Conservation (phyloP, 2,797 vertebrate genomes). For the Siniperca obscura region DNA sequence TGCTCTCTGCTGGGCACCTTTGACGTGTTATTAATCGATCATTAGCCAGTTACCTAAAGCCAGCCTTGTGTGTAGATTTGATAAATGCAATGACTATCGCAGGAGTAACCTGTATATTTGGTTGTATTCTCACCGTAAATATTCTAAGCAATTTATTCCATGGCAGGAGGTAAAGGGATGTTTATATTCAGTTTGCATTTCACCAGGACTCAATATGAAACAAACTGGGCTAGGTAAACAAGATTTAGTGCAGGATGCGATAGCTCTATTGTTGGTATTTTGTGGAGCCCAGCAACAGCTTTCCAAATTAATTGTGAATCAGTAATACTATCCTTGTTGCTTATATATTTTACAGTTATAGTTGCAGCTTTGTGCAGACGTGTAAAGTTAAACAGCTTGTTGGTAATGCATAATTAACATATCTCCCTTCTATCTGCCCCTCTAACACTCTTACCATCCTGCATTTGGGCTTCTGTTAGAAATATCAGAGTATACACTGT, state of each 20-base stretch:
- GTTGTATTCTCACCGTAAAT: background rate
- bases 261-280: conserved; percentile 27
- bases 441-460: conserved; percentile 1
- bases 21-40: conserved; percentile 13
- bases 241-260: conserved; percentile 5
- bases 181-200: conserved; percentile 25
- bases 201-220: conserved; percentile 12
- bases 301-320: conserved; percentile 16
- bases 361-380: conserved; percentile 7
- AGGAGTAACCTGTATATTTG: background rate
- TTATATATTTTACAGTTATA: conserved; percentile 14
- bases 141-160: background rate
- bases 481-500: background rate
- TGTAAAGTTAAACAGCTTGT: conserved; percentile 35
- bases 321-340: conserved; percentile 4
- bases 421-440: background rate
- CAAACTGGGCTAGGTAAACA: conserved; percentile 1
- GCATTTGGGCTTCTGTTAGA: background rate
- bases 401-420: conserved; percentile 42
- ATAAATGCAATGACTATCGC: background rate
- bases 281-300: conserved; percentile 1
- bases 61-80: background rate
- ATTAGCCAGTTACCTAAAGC: conserved; percentile 10
- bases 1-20: conserved; percentile 1
- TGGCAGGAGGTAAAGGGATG: background rate